Evolutionary conservation across 2,888 invertebrate species (phyloP), one percentile per base, ranked within the genome.

Genomic region (Andrena haemorrhoa): DNA sequence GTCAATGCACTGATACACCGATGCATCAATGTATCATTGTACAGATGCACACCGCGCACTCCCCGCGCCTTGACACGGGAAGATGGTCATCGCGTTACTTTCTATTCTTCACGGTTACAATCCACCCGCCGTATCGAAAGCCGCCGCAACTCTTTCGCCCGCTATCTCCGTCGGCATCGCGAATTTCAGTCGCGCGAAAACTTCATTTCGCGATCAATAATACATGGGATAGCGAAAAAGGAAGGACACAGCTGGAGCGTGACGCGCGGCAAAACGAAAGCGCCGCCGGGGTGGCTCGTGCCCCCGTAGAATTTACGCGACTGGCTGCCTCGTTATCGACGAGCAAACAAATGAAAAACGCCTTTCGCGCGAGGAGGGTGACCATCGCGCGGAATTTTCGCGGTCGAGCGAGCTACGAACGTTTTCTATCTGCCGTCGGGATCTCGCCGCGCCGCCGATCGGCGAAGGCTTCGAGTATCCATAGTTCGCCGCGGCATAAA

Each of bases 401-500:
- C 56, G 56, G 56, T 23, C 56, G 56, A 56, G 64, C 63, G 49
- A 69, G 65, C 51, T 53, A 51, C 73, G 56, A 26, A 35, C 53
- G 49, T 47, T 68, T 71, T 58, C 75, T 79, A 79, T 85, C 79
- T 64, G 23, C 2, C 61, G 33, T 56, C 56, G 23, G 71, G 72
- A 86, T 84, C 80, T 61, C 66, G 58, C 53, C 47, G 47, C 53
- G 65, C 31, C 29, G 29, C 33, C 77, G 66, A 20, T 63, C 71
- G 56, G 60, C 31, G 29, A 74, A 58, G 76, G 76, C 75, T 79
- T 26, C 83, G 83, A 23, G 23, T 41, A 41, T 88, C 85, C 64
- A 65, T 73, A 79, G 78, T 6, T 41, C 78, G 79, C 73, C 75
- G 78, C 73, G 85, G 82, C 83, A 83, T 86, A 87, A 89, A 84